These are phyloP conservation scores for Machimus atricapillus DNA, from an alignment of 2,888 invertebrate genomes.

Conservation along the genomic window DNA sequence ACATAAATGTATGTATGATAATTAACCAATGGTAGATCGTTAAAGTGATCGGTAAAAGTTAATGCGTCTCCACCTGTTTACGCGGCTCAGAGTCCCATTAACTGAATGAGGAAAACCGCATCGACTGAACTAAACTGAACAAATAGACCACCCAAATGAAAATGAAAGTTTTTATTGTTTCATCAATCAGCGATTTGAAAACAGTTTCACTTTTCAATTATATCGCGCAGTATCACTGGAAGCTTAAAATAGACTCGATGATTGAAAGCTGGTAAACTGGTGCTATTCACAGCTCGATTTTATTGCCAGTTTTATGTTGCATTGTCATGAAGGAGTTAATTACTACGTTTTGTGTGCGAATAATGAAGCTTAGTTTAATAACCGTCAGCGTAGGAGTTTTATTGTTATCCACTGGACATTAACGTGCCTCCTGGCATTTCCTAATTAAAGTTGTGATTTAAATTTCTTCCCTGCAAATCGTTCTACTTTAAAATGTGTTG, in stretches of 20 bases:
- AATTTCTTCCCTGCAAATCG: not conserved
- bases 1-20: not conserved
- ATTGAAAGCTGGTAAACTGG: not conserved
- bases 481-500: not conserved
- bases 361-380: not conserved
- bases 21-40: not conserved
- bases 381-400: not conserved
- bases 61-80: not conserved
- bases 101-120: not conserved
- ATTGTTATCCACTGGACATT: not conserved
- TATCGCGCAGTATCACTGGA: not conserved
- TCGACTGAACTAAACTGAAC: not conserved
- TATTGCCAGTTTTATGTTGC: not conserved
- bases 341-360: not conserved
- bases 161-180: slow-evolving; percentile 23
- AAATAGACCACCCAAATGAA: slow-evolving; percentile 19
- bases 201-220: not conserved
- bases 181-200: slow-evolving; percentile 1
- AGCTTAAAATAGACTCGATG: not conserved
- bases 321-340: not conserved
- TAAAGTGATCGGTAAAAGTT: not conserved
- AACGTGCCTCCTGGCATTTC: not conserved
- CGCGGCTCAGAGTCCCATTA: not conserved
- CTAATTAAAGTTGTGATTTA: not conserved
- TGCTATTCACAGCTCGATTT: not conserved